phyloP scores from a whole-genome alignment of 2,113 vertebrate species.

The Lepus timidus region DNA sequence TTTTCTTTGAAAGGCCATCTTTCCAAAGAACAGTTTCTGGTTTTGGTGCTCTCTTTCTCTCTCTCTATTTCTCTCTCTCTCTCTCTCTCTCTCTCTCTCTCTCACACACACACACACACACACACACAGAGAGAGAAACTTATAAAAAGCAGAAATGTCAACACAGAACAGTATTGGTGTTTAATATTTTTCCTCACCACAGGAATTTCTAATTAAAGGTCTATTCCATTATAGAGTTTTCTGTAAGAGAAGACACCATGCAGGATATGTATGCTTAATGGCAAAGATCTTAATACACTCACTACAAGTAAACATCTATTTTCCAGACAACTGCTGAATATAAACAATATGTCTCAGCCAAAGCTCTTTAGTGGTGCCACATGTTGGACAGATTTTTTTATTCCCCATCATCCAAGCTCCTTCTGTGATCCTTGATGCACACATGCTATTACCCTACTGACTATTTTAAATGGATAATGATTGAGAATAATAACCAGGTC shows the following conservation, averaged over 20 bases:
- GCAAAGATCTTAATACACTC: conserved; percentile 85
- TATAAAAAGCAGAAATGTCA: conserved; percentile 35
- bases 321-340: conserved; percentile 84
- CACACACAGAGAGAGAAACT: too few relatives aligned
- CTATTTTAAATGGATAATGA: conserved; percentile 42
- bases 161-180: background rate
- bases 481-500: conserved; percentile 25
- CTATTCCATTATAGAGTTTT: conserved; percentile 48
- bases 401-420: conserved; percentile 82
- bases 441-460: background rate
- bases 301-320: conserved; percentile 85
- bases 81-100: too few relatives aligned
- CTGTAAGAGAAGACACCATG: conserved; percentile 32
- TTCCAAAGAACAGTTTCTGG: conserved; percentile 31
- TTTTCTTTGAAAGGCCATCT: conserved; percentile 48
- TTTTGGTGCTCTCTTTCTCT: background rate
- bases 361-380: conserved; percentile 80
- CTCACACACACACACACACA: background rate
- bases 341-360: conserved; percentile 84
- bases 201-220: conserved; percentile 53
- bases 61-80: background rate
- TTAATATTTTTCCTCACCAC: conserved; percentile 23
- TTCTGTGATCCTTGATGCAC: conserved; percentile 79
- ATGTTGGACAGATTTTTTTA: conserved; percentile 83
- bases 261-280: conserved; percentile 82